Conservation (phyloP, 92 coral and sea anemone species). For the Zoanthus sociatus region DNA sequence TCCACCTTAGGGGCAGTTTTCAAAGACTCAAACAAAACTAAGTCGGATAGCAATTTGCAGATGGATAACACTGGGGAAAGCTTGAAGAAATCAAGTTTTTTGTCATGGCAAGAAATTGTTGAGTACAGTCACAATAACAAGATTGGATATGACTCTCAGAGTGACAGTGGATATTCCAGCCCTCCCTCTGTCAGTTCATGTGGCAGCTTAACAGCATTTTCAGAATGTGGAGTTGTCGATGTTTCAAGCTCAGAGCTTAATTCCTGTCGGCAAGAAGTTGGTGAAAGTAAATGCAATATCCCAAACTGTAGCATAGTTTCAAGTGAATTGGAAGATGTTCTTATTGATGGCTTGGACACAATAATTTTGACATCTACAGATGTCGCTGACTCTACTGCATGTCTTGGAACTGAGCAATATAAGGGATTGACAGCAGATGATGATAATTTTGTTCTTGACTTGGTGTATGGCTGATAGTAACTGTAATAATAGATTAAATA, state of each 20-base stretch:
- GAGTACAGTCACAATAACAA: conserved; percentile 44
- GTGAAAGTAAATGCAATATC: not conserved
- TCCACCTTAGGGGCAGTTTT: not conserved
- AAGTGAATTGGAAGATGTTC: conserved; percentile 65
- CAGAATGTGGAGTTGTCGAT: conserved; percentile 15
- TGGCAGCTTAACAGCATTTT: conserved; percentile 50
- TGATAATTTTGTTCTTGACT: not conserved
- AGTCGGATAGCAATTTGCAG: not conserved
- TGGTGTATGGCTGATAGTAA: not conserved
- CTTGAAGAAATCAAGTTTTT: conserved; percentile 19
- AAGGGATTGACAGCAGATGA: not conserved
- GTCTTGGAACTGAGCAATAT: not conserved
- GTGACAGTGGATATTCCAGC: conserved; percentile 97
- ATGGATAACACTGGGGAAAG: not conserved
- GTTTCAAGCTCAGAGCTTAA: not conserved
- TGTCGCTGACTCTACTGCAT: not conserved
- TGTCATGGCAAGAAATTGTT: conserved; percentile 70
- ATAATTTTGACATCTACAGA: not conserved
- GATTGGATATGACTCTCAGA: conserved; percentile 60
- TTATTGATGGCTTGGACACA: conserved; percentile 65
- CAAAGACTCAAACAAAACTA: not conserved
- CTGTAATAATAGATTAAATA: not conserved
- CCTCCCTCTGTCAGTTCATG: conserved; percentile 94
- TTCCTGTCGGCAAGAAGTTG: not conserved
- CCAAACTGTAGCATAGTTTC: conserved; percentile 51